These are phyloP conservation scores for Cariama cristata DNA, from an alignment of 2,113 vertebrate genomes.

Conservation along the genomic window DNA sequence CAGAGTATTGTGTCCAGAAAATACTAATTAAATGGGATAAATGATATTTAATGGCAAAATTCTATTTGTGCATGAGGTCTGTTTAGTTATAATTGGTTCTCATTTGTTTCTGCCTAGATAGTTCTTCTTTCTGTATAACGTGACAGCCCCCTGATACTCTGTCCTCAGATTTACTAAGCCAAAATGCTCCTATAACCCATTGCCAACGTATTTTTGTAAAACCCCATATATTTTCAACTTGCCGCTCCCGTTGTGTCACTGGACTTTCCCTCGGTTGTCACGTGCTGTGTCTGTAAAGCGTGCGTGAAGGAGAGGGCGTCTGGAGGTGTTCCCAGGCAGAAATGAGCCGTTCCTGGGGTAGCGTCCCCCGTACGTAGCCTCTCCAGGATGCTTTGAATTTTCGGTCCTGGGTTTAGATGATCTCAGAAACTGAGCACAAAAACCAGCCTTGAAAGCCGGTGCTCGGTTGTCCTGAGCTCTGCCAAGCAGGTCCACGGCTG, in stretches of 20 bases:
- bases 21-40: conserved; percentile 84
- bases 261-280: neutral
- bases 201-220: neutral
- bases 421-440: neutral
- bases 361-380: rapidly evolving
- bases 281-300: neutral
- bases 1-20: conserved; percentile 80
- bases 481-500: neutral
- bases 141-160: conserved; percentile 53
- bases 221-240: neutral
- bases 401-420: neutral
- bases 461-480: neutral
- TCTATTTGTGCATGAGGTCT: conserved; percentile 71
- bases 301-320: neutral
- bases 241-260: neutral
- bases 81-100: conserved; percentile 78
- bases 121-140: conserved; percentile 51
- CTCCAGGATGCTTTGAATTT: neutral
- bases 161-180: neutral
- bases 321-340: neutral
- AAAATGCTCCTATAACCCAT: conserved; percentile 16
- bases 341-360: neutral
- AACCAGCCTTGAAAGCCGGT: neutral
- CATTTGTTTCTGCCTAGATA: conserved; percentile 72
- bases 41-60: conserved; percentile 81